These are phyloP conservation scores for Acanthoscelides obtectus DNA, from an alignment of 2,888 invertebrate genomes.

Conservation along the genomic window DNA sequence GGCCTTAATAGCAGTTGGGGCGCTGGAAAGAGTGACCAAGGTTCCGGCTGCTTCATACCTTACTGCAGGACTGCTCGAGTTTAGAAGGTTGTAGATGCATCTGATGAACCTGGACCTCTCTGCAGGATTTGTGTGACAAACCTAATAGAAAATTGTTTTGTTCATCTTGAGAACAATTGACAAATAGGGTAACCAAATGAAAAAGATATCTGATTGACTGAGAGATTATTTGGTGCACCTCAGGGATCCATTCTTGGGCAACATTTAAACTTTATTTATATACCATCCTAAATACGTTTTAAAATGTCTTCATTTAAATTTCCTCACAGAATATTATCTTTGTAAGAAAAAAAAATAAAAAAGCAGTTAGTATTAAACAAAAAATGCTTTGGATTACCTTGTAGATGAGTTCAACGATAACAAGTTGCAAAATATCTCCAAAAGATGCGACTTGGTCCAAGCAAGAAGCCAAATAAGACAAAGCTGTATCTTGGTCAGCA, in stretches of 20 bases:
- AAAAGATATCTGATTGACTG: no score
- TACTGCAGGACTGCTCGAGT: conserved; percentile 93
- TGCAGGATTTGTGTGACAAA: conserved; percentile 93
- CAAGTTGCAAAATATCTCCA: conserved; percentile 95
- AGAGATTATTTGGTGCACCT: no score
- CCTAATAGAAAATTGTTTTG: no score
- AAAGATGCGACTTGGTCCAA: conserved; percentile 92
- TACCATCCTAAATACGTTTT: no score
- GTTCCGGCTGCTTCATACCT: conserved; percentile 99
- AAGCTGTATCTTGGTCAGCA: conserved; percentile 91
- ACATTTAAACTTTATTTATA: no score
- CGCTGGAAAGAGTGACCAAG: conserved; percentile 92
- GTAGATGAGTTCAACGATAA: conserved; percentile 98
- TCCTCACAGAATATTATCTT: no score
- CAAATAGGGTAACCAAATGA: no score
- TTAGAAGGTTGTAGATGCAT: conserved; percentile 95
- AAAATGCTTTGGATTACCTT: conserved; percentile 57
- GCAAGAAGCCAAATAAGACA: conserved; percentile 87
- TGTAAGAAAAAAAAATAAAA: no score
- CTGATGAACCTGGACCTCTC: conserved; percentile 96
- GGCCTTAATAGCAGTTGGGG: conserved; percentile 84
- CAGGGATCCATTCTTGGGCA: no score
- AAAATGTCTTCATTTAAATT: no score
- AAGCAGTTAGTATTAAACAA: no score
- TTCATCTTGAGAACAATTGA: no score